phyloP scores from a whole-genome alignment of 2,888 invertebrate genomes.

The Galeopsomyia nigrocyanea region DNA sequence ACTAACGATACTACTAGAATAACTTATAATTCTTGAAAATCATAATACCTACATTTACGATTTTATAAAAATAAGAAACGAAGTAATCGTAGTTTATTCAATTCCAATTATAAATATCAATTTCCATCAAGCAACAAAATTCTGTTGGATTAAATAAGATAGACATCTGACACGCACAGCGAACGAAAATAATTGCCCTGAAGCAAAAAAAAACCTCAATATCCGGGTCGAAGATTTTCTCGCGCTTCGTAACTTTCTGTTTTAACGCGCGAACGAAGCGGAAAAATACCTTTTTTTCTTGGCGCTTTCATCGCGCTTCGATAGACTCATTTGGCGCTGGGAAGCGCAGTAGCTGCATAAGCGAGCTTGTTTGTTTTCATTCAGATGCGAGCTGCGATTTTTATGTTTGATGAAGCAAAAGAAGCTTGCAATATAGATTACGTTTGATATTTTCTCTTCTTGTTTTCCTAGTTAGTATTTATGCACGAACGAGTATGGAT shows the following conservation, averaged over 20 bases:
- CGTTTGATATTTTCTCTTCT: no score
- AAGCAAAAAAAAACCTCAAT: constrained; percentile 35
- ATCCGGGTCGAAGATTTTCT: constrained; percentile 21
- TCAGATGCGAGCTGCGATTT: not conserved
- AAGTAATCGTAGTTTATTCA: no score
- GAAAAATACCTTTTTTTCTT: constrained; percentile 35
- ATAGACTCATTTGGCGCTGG: constrained; percentile 25
- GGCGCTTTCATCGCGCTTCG: not conserved
- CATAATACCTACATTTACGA: no score
- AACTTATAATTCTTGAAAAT: no score
- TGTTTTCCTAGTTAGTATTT: no score
- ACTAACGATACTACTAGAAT: no score
- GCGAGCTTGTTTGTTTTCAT: not conserved
- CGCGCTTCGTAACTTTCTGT: constrained; percentile 22
- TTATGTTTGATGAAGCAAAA: not conserved
- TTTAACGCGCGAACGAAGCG: constrained; percentile 33
- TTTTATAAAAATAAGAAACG: no score
- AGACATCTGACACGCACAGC: not conserved
- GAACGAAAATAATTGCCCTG: constrained; percentile 35
- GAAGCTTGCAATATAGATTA: no score
- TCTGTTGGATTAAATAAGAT: no score
- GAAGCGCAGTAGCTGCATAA: not conserved
- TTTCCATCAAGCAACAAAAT: no score
- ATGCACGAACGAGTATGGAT: no score
- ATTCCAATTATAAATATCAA: no score